Base-by-base conservation (phyloP, 2,888 invertebrate genomes). In the Dioctria rufipes region DNA sequence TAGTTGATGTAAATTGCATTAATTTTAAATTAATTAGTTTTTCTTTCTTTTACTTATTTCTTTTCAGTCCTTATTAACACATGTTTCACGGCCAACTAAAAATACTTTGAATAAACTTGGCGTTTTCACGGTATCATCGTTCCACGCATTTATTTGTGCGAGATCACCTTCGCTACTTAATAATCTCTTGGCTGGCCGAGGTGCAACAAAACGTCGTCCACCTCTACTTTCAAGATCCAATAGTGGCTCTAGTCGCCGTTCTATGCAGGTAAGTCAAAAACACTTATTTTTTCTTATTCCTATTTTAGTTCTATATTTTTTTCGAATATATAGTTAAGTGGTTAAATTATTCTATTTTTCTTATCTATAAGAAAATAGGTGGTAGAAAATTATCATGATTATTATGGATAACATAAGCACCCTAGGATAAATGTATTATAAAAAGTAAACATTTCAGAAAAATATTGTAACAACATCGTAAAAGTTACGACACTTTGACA, bases 101-200 rank as follows among this genome's bases (percentile, higher is more conserved):
- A 95, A 95, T 87, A 97, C 96, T 69, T 91, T 98, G 86, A 97
- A 98, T 91, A 96, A 97, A 88, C 91, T 98, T 87, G 98, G 98
- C 82, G 97, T 98, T 86, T 98, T 98, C 92, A 98, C 98, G 78
- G 98, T 98, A 85, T 98, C 98, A 81, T 98, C 98, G 84, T 97
- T 98, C 91, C 98, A 98, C 90, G 98, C 98, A 84, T 97, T 98
- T 89, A 98, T 98, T 86, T 98, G 98, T 89, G 98, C 98, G 81
- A 93, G 98, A 84, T 97, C 97, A 86, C 98, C 98, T 58, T 97
- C 96, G 80, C 91, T 97, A 86, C 92, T 97, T 84, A 97, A 96
- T 91, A 97, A 97, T 90, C 91, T 97, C 87, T 91, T 97, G 86
- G 96, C 96, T 60, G 96, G 96, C 78, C 92, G 96, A 83, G 96